These are phyloP conservation scores for Spondyliosoma cantharus DNA, from an alignment of 2,797 vertebrate species.

Conservation along the genomic window DNA sequence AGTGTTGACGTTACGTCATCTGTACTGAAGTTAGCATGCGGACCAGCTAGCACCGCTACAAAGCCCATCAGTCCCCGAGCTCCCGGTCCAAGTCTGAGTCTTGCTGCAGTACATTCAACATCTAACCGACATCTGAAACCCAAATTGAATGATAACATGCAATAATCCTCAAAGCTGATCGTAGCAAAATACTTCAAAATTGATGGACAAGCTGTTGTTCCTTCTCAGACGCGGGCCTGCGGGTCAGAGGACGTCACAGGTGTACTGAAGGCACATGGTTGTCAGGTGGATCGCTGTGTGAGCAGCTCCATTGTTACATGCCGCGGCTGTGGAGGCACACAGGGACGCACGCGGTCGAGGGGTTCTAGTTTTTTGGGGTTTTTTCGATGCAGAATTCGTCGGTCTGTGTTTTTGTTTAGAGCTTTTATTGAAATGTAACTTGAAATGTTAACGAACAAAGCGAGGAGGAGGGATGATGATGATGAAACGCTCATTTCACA, in stretches of 20 bases:
- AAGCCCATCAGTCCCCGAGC: too few species aligned
- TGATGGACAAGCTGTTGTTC: constrained; percentile 6
- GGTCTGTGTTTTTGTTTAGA: constrained; percentile 16
- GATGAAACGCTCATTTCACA: neutral
- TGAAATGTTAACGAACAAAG: constrained; percentile 23
- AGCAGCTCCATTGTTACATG: constrained; percentile 16
- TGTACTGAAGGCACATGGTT: constrained; percentile 7
- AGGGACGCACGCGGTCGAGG: neutral
- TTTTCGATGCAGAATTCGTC: constrained; percentile 27
- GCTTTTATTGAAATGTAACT: constrained; percentile 3
- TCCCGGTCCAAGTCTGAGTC: too few species aligned
- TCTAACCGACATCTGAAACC: constrained; percentile 8
- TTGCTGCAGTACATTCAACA: neutral
- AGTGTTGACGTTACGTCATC: too few species aligned
- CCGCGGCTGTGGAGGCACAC: constrained; percentile 7
- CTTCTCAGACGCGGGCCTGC: constrained; percentile 6
- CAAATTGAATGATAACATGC: constrained; percentile 30
- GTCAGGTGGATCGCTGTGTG: constrained; percentile 8
- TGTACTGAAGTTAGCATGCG: too few species aligned
- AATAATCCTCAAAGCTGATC: constrained; percentile 43
- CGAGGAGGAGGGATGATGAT: neutral
- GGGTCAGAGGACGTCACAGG: neutral
- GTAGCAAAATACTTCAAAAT: constrained; percentile 8
- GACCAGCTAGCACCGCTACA: too few species aligned
- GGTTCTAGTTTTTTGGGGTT: neutral